Conservation (phyloP, 2,797 vertebrate genomes). For the Myotis vivesi region DNA sequence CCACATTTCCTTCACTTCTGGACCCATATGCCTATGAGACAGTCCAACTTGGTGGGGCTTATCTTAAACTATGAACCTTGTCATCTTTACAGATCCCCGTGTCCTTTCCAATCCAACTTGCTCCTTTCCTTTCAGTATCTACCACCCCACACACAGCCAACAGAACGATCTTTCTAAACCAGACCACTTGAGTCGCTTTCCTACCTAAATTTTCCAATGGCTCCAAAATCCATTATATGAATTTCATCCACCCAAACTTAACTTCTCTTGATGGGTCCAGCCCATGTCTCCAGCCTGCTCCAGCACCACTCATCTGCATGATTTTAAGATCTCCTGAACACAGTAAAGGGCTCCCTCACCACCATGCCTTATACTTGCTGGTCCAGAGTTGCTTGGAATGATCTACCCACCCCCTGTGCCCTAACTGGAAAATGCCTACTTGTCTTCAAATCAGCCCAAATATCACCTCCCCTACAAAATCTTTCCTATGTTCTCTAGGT, state of each 20-base stretch:
- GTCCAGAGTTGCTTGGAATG: not conserved
- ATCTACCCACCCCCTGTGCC: not conserved
- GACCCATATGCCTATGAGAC: not conserved
- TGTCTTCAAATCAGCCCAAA: slow-evolving; percentile 41
- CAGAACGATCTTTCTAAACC: not conserved
- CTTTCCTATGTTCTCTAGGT: not conserved
- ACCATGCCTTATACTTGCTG: not conserved
- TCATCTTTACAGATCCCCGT: not conserved
- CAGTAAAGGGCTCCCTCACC: not conserved
- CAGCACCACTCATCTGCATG: not conserved
- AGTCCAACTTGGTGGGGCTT: not conserved
- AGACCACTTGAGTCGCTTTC: not conserved
- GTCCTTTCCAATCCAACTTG: not conserved
- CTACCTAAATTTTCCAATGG: not conserved
- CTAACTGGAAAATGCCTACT: slow-evolving; percentile 2
- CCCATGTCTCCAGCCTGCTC: not conserved
- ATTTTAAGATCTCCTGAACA: not conserved
- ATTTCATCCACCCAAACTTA: not conserved
- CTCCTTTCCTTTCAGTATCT: not conserved
- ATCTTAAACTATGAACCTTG: not conserved
- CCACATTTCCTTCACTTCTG: not conserved
- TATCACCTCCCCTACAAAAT: not conserved
- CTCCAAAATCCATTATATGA: not conserved
- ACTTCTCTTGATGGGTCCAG: not conserved
- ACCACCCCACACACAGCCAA: not conserved